Base-by-base conservation (phyloP, 2,888 invertebrate species). In the Stenurella melanura region DNA sequence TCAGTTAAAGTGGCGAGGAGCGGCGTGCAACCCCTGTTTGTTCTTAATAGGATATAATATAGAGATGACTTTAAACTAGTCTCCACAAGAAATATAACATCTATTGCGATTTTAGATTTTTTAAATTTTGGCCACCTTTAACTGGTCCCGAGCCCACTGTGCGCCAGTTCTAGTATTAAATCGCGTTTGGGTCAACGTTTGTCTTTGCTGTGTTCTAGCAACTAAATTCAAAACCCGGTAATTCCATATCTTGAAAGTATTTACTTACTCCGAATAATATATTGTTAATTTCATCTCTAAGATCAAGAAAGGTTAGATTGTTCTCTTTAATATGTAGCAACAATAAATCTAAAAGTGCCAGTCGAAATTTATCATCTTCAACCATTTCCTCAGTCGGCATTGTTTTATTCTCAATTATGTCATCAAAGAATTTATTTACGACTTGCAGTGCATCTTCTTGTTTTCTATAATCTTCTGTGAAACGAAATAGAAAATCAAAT, bases 381-480 rank as follows among this genome's bases (percentile, higher is more conserved):
- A 34, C 34, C 17, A 17, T 18, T 15, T 63, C 34, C 21, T 1
- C 42, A 42, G 30, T 30, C 11, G 18, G 2, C 19, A 21, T 42
- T 11, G 18, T 18, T 73, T 58, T 78, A 57, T 42, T 42, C 18
- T 70, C 54, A 30, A 77, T 73, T 10, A 79, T 66, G 3, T 72
- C 11, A 11, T 70, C 57, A 30, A 74, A 67, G 30, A 75, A 61
- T 9, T 54, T 42, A 15, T 77, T 38, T 2, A 74, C 30, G 7
- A 19, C 67, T 71, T 75, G 56, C 12, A 79, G 5, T 11, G 66
- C 71, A 30, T 89, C 87, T 5, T 88, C 89, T 85, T 93, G 93
- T 19, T 90, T 90, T 76, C 90, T 91, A n/a, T 94, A 95, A 72
- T 92, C 89, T 6, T 90, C 88, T 0, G 93, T 90, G 7, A 93